Evolutionary conservation across 2,888 invertebrate species (phyloP), one percentile per base, ranked within the genome.

Genomic region (Lissonota sp.): DNA sequence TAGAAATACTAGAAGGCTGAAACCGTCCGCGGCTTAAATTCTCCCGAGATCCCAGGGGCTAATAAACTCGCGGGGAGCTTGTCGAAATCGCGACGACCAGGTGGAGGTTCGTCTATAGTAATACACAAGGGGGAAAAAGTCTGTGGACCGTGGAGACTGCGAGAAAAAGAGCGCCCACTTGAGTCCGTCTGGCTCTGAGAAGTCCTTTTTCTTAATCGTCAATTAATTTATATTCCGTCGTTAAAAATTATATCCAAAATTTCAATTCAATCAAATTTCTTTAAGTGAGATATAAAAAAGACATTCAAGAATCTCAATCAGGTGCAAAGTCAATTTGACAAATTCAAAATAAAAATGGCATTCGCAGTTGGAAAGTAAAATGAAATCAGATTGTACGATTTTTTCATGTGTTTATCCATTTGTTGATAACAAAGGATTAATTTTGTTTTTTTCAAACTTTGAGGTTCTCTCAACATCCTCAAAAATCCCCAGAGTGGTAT

Each of bases 1-100:
- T 75, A 80, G 78, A 64, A 78, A 81, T 60, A 70, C 71, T 46
- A 12, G 60, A 71, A 74, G 71, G 53, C 14, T 37, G 66, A 71
- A 72, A 66, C 57, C 40, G 55, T 12, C 69, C 74, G 66, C 51
- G 57, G 51, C 26, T 26, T 26, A 39, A 26, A 66, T 51, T 51
- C 57, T 69, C 64, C 60, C 64, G 71, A 64, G 55, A 67, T 63
- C 67, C 40, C 58, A n/a, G 49, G 60, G 60, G 42, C 55, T 60
- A 40, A 5, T 44, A 6, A 66, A 57, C 6, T 53, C 8, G 58
- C 53, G 40, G 26, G 39, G 26, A 57, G 51, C 44, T 37, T 39
- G 42, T 60, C 40, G 39, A 39, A 58, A 7, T 60, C 49, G 39
- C 40, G 74, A 49, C 66, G 39, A 44, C 62, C 39, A 14, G 37